Percentiles rank a stretch among this genome's conserved stretches.
Evolutionary conservation across 1,140 invertebrate species (phyloP).

Genomic region (Platorchestia sp.): DNA sequence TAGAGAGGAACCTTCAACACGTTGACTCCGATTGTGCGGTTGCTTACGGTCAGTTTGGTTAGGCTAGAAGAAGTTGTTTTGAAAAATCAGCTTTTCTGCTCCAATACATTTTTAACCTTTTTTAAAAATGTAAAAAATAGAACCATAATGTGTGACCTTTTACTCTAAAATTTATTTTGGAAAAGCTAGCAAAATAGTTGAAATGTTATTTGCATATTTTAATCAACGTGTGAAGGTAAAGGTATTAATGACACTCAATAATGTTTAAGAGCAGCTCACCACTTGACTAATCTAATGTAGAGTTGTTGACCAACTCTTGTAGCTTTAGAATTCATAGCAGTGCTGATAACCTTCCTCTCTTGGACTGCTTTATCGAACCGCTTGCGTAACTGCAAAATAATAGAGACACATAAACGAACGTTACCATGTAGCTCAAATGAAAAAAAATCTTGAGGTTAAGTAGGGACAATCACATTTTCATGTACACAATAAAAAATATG

Average conservation of each 20-base stretch:
- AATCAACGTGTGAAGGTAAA: no score
- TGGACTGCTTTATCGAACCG: constrained; percentile 21
- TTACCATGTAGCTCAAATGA: not conserved
- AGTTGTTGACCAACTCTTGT: constrained; percentile 17
- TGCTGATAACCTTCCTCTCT: constrained; percentile 2
- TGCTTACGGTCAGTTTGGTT: no score
- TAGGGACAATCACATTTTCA: not conserved
- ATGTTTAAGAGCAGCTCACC: not conserved
- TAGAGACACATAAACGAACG: not conserved
- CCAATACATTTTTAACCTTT: no score
- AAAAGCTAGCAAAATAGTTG: no score
- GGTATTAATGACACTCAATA: no score
- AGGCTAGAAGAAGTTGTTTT: no score
- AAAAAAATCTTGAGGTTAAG: not conserved
- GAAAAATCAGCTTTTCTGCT: no score
- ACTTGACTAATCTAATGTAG: constrained; percentile 40
- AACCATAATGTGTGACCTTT: no score
- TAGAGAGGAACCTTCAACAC: not conserved
- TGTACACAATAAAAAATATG: not conserved
- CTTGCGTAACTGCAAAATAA: constrained; percentile 24
- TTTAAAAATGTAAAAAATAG: no score
- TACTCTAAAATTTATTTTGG: no score
- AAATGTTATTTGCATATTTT: no score
- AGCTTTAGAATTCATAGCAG: constrained; percentile 26
- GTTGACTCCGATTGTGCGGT: no score